These are phyloP conservation scores for Nerophis ophidion DNA, from an alignment of 2,113 vertebrate species.

Conservation along the genomic window DNA sequence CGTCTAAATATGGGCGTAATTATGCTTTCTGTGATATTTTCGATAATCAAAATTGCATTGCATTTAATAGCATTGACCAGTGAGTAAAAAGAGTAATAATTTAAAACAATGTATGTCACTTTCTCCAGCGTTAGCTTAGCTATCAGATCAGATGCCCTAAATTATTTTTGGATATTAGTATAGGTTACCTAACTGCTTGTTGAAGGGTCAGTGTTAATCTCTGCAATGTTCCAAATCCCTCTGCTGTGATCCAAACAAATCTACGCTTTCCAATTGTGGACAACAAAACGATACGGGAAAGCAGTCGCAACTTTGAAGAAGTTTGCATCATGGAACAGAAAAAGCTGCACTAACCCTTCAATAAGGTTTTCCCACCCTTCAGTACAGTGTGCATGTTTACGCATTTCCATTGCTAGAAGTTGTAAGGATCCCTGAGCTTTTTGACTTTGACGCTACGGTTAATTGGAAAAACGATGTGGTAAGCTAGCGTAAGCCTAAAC, in stretches of 20 bases:
- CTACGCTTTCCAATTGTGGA: not conserved
- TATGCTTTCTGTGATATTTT: too few species aligned
- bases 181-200: slow-evolving; percentile 34
- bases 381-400: not conserved
- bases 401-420: not conserved
- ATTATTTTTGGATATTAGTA: slow-evolving; percentile 28
- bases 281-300: not conserved
- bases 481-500: not conserved
- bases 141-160: slow-evolving; percentile 30
- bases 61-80: too few species aligned
- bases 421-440: not conserved
- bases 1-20: not conserved
- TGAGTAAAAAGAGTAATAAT: not conserved
- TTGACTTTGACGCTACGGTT: too few species aligned
- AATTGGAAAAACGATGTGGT: too few species aligned
- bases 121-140: slow-evolving; percentile 7
- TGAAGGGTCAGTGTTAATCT: slow-evolving; percentile 30
- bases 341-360: slow-evolving; percentile 5
- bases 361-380: not conserved
- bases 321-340: slow-evolving; percentile 8
- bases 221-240: slow-evolving; percentile 11
- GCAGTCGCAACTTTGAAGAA: slow-evolving; percentile 1
- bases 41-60: too few species aligned
- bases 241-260: slow-evolving; percentile 12
- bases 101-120: not conserved